phyloP scores from a whole-genome alignment of 2,113 vertebrate genomes.

The Gadus chalcogrammus region DNA sequence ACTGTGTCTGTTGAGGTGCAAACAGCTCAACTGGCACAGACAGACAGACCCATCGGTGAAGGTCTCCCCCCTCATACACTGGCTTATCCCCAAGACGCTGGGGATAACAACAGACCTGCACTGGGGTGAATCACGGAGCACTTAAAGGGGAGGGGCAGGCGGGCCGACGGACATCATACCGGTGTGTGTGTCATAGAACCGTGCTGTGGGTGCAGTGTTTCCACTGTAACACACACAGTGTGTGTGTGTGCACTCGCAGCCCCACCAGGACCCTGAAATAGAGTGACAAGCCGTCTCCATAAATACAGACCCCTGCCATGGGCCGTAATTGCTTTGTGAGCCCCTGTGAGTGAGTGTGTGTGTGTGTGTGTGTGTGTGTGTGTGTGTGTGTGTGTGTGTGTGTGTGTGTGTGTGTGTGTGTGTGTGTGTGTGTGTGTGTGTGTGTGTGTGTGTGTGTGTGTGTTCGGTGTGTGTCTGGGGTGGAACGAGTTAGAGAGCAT shows the following conservation, averaged over 20 bases:
- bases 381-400: too few species aligned
- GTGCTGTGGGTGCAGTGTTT: conserved; percentile 61
- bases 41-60: too few species aligned
- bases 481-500: neutral
- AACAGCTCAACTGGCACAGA: too few species aligned
- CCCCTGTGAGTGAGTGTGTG: conserved; percentile 23
- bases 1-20: too few species aligned
- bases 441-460: neutral
- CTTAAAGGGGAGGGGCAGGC: conserved; percentile 31
- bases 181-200: neutral
- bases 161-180: neutral
- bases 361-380: neutral
- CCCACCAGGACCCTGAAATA: conserved; percentile 62
- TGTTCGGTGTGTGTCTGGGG: neutral
- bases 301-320: conserved; percentile 62
- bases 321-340: conserved; percentile 62
- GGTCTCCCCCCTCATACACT: too few species aligned
- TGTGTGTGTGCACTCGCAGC: conserved; percentile 42
- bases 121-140: too few species aligned
- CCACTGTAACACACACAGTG: conserved; percentile 43
- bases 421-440: too few species aligned
- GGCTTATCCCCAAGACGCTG: too few species aligned
- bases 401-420: too few species aligned
- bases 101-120: too few species aligned
- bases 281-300: conserved; percentile 70